Percentiles rank a stretch among this genome's conserved stretches.
Conservation (phyloP, 2,113 vertebrate species). For the Cyphomyrus plagiostoma region DNA sequence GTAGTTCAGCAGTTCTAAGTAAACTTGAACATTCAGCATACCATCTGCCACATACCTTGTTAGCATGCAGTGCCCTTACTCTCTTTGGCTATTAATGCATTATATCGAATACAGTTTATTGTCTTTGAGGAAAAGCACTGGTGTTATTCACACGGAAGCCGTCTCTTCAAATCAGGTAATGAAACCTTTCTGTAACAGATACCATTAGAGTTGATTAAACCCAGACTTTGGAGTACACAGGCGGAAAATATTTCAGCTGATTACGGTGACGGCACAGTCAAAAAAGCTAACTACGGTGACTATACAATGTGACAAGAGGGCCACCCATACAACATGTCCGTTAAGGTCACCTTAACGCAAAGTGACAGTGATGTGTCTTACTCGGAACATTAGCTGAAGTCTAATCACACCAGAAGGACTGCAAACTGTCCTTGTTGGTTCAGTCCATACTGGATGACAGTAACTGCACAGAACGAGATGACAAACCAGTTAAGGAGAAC, state of each 20-base stretch:
- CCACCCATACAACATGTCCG: neutral
- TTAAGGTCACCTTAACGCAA: neutral
- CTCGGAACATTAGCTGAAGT: neutral
- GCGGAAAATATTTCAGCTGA: neutral
- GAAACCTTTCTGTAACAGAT: neutral
- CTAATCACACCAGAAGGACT: neutral
- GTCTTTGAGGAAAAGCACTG: neutral
- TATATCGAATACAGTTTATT: neutral
- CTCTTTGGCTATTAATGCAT: neutral
- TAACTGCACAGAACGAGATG: neutral
- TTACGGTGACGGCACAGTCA: neutral
- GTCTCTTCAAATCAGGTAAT: neutral
- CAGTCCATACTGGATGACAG: neutral
- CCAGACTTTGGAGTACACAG: neutral
- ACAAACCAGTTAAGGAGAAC: neutral
- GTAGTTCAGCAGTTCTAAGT: neutral
- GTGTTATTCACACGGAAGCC: neutral
- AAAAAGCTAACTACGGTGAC: neutral
- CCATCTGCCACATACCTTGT: neutral
- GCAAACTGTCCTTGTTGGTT: neutral
- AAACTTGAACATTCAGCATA: neutral
- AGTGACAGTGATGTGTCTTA: neutral
- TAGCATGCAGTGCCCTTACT: neutral
- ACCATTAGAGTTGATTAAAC: neutral
- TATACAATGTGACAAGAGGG: neutral